Evolutionary conservation across 1,140 invertebrate genomes (phyloP).

Genomic region (Tachypleus tridentatus): DNA sequence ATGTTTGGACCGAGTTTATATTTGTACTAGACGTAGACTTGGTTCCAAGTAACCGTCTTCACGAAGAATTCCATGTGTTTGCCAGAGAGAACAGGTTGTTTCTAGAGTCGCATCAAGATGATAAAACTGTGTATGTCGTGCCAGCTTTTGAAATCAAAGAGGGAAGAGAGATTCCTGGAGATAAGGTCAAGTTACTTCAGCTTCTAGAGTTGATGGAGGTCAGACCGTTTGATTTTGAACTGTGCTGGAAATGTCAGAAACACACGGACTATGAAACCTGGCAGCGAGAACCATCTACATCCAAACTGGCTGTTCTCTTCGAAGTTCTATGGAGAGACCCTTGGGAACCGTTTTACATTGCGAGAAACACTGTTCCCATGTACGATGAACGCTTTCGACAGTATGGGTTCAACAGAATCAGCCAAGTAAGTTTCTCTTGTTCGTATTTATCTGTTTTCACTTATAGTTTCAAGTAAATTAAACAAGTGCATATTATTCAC

Average conservation of each 20-base stretch:
- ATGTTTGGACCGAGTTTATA: constrained; percentile 37
- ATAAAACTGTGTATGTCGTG: constrained; percentile 43
- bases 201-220: constrained; percentile 32
- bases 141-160: constrained; percentile 43
- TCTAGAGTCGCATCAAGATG: constrained; percentile 24
- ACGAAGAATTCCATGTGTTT: constrained; percentile 34
- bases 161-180: constrained; percentile 30
- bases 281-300: constrained; percentile 33
- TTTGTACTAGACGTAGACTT: constrained; percentile 47
- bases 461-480: no score
- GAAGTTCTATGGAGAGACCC: constrained; percentile 42
- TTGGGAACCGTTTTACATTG: constrained; percentile 51
- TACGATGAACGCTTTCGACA: constrained; percentile 51
- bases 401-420: constrained; percentile 50
- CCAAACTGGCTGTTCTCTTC: constrained; percentile 28
- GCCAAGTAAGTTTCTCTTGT: constrained; percentile 37
- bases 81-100: constrained; percentile 25
- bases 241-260: constrained; percentile 47
- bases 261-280: constrained; percentile 46
- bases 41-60: constrained; percentile 38
- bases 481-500: no score
- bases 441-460: no score
- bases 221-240: constrained; percentile 44
- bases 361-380: constrained; percentile 37
- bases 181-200: constrained; percentile 38